Evolutionary conservation across 2,113 vertebrate genomes (phyloP), one percentile per base, ranked within the genome.

Genomic region (Ceyx cyanopectus): DNA sequence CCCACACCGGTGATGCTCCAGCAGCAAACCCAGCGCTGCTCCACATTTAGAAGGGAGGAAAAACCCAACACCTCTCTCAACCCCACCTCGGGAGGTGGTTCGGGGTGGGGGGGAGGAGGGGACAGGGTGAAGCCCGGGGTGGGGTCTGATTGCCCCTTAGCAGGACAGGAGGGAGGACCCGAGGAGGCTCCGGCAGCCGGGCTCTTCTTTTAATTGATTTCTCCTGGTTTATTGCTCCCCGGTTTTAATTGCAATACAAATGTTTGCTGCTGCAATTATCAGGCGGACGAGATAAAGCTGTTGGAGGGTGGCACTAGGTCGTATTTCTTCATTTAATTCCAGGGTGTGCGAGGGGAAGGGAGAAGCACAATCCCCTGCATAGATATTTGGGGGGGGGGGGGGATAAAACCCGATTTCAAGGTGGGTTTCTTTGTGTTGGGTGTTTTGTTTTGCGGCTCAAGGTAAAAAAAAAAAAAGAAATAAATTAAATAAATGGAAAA

Each of bases 191-290:
- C 81, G 14, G 2, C 79, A 51, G 81, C 24, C 46, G 2, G 63
- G 72, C 69, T 58, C 43, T 46, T 61, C 84, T 51, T 24, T 54
- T 62, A 85, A 95, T 91, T 94, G 85, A 96, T 96, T 94, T 67
- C 94, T 91, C 65, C 3, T 18, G 72, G 41, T 54, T 91, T 93
- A 48, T 70, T 73, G 41, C 41, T 68, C 85, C 70, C 30, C 18
- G 4, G 30, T 30, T 89, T 80, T 93, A 93, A 91, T 88, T 93
- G 73, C 79, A 63, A 81, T 26, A 21, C 92, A 81, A 95, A 82
- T 30, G 72, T 92, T 94, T 85, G 87, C 80, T 22, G 90, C 66
- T 80, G 76, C 85, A 80, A 87, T 93, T 89, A 87, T 0, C 9
- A 14, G 1, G 75, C 85, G 9, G 18, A 13, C 1, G n/a, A 1